phyloP scores from a whole-genome alignment of 2,113 vertebrate species.

The Taxidea taxus region DNA sequence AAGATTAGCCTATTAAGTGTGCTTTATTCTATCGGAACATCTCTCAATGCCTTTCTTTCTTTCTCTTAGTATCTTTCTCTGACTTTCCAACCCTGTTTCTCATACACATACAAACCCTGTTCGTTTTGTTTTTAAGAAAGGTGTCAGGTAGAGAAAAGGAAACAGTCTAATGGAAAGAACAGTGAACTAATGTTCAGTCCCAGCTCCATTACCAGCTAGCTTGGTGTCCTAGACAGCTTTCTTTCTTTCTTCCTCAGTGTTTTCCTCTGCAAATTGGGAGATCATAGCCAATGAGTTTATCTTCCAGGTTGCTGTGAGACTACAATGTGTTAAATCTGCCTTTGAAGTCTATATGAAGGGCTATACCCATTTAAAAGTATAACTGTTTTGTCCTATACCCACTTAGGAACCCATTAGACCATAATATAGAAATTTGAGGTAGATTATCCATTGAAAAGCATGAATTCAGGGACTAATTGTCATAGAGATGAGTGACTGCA shows the following conservation, averaged over 20 bases:
- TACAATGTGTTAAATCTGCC: neutral
- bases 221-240: neutral
- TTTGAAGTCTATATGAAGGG: neutral
- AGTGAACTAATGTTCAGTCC: neutral
- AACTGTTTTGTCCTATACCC: neutral
- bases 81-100: neutral
- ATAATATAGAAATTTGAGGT: neutral
- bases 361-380: neutral
- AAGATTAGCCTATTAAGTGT: neutral
- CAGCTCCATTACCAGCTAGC: neutral
- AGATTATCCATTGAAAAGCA: neutral
- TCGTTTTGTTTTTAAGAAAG: neutral
- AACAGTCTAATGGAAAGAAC: neutral
- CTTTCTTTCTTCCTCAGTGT: neutral
- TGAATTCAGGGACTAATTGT: neutral
- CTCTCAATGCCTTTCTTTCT: neutral
- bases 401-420: neutral
- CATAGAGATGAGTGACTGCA: neutral
- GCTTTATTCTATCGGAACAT: constrained; percentile 13
- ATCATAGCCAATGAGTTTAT: neutral
- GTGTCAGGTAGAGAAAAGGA: constrained; percentile 1
- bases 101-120: neutral
- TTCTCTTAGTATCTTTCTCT: neutral
- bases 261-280: neutral
- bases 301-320: neutral